phyloP scores from a whole-genome alignment of 1,140 invertebrate species.

The Phenacoccus solenopsis region DNA sequence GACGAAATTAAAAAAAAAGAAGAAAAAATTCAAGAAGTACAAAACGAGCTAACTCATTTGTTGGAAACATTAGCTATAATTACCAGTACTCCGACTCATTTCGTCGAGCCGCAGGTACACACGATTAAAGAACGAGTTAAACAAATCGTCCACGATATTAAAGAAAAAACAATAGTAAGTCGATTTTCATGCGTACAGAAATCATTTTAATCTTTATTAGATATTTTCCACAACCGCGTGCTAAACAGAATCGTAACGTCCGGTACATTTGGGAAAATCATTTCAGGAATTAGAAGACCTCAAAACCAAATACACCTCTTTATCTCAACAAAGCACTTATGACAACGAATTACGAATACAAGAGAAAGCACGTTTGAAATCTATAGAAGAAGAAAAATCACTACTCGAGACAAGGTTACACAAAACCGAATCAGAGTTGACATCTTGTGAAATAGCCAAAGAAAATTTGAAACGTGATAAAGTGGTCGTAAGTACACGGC shows the following conservation, averaged over 20 bases:
- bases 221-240: no score
- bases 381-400: conserved; percentile 53
- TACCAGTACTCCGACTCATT: conserved; percentile 49
- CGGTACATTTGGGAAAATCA: no score
- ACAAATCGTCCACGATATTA: conserved; percentile 57
- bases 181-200: no score
- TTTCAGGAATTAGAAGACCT: conserved; percentile 8
- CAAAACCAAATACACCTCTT: not conserved
- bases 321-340: conserved; percentile 7
- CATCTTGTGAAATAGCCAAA: conserved; percentile 44
- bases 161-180: conserved; percentile 55
- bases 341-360: conserved; percentile 33
- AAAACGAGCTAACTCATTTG: conserved; percentile 48
- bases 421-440: conserved; percentile 57
- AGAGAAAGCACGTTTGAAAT: conserved; percentile 42
- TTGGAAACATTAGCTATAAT: conserved; percentile 53
- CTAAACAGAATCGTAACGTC: no score
- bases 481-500: conserved; percentile 27
- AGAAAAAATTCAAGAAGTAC: conserved; percentile 49
- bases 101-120: conserved; percentile 58
- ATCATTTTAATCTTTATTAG: no score
- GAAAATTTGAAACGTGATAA: conserved; percentile 55
- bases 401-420: conserved; percentile 50
- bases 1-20: conserved; percentile 54
- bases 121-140: conserved; percentile 61